phyloP scores from a whole-genome alignment of 2,888 invertebrate genomes.

The Sinopyrophorus schimmeli region DNA sequence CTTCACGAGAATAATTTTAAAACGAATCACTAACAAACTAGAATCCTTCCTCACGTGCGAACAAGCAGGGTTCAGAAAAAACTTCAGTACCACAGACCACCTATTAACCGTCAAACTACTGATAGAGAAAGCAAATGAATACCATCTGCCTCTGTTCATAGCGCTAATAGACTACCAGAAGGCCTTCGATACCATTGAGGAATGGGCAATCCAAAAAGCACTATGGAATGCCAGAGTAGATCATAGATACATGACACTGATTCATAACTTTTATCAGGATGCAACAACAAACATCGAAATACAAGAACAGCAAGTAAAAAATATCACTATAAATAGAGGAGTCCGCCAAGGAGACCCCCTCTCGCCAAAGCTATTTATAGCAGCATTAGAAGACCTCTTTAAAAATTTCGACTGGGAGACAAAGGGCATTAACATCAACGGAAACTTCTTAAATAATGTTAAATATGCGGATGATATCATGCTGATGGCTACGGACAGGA shows the following conservation, averaged over 20 bases:
- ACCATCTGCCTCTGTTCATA: constrained; percentile 2
- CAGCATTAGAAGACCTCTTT: not conserved
- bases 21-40: not conserved
- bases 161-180: constrained; percentile 4
- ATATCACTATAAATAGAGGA: constrained; percentile 2
- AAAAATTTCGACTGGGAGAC: not conserved
- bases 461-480: not conserved
- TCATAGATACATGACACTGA: not conserved
- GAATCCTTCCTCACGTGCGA: constrained; percentile 3
- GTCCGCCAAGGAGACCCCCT: constrained; percentile 5
- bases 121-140: constrained; percentile 4
- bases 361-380: not conserved
- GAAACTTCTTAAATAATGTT: not conserved
- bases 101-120: constrained; percentile 5
- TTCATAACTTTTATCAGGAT: not conserved
- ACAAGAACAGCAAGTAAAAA: constrained; percentile 1
- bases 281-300: not conserved
- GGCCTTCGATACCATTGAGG: not conserved
- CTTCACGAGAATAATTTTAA: not conserved
- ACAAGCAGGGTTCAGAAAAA: constrained; percentile 1
- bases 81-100: constrained; percentile 1
- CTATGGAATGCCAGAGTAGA: not conserved
- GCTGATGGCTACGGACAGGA: not conserved
- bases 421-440: constrained; percentile 3
- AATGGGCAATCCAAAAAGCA: constrained; percentile 1